A percentile compares a stretch with the other conserved stretches of the same genome.
Evolutionary conservation across 2,113 vertebrate genomes (phyloP).

Genomic region (Ceyx melanurus): DNA sequence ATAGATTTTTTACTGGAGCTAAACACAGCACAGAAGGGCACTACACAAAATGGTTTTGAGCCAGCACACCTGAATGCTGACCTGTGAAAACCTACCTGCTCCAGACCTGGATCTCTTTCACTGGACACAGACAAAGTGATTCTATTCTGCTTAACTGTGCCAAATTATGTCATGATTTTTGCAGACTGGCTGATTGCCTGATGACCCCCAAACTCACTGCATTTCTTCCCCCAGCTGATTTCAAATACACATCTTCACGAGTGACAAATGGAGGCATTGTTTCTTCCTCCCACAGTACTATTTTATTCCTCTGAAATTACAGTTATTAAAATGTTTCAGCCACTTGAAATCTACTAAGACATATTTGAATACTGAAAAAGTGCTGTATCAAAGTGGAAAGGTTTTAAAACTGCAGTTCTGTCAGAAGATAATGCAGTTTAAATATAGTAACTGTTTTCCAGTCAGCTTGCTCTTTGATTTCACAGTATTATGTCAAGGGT

Average conservation of each 20-base stretch:
- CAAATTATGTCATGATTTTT: slow-evolving; percentile 41
- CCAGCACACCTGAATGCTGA: slow-evolving; percentile 17
- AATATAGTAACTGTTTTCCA: slow-evolving; percentile 73
- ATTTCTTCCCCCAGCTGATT: background rate
- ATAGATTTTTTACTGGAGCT: slow-evolving; percentile 10
- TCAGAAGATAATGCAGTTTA: slow-evolving; percentile 73
- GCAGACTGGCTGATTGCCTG: slow-evolving; percentile 32
- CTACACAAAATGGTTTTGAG: background rate
- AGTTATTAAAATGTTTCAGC: slow-evolving; percentile 42
- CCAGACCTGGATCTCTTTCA: background rate
- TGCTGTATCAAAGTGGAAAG: slow-evolving; percentile 59
- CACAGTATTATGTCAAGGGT: slow-evolving; percentile 68
- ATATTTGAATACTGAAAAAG: slow-evolving; percentile 55
- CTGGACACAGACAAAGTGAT: background rate
- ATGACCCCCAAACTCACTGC: slow-evolving; percentile 20
- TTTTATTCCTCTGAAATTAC: slow-evolving; percentile 46
- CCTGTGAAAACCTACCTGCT: background rate
- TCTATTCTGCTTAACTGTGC: slow-evolving; percentile 7
- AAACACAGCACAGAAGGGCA: background rate
- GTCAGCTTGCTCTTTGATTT: slow-evolving; percentile 73
- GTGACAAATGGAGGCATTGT: slow-evolving; percentile 41
- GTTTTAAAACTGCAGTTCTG: slow-evolving; percentile 68
- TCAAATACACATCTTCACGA: background rate
- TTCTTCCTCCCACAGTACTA: slow-evolving; percentile 33
- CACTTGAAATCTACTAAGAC: slow-evolving; percentile 41